These are phyloP conservation scores for Bombycilla garrulus DNA, from an alignment of 2,113 vertebrate genomes.

Conservation along the genomic window DNA sequence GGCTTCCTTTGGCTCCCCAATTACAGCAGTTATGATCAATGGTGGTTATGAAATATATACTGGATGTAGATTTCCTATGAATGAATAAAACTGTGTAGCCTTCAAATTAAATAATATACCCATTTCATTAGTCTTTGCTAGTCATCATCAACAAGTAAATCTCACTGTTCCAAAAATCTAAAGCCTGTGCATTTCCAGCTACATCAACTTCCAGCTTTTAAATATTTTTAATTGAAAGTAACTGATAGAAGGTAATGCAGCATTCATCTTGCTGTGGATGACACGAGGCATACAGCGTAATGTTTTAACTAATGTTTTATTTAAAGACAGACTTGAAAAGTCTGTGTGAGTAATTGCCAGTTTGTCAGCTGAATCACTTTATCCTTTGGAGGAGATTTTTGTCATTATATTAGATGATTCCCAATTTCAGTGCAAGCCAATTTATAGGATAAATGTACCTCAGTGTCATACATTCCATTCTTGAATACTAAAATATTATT, in stretches of 20 bases:
- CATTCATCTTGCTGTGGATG: slow-evolving; percentile 56
- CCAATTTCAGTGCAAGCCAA: slow-evolving; percentile 29
- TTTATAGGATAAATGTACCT: slow-evolving; percentile 46
- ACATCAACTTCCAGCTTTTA: background rate
- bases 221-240: slow-evolving; percentile 56
- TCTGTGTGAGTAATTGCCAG: slow-evolving; percentile 70
- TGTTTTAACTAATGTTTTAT: slow-evolving; percentile 70
- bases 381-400: slow-evolving; percentile 63
- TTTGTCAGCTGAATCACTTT: slow-evolving; percentile 72
- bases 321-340: slow-evolving; percentile 67
- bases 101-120: background rate
- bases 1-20: background rate
- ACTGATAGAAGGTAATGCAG: slow-evolving; percentile 39
- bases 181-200: slow-evolving; percentile 7
- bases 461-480: slow-evolving; percentile 26
- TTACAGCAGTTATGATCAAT: background rate
- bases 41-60: background rate
- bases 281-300: slow-evolving; percentile 17
- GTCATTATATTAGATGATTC: slow-evolving; percentile 69
- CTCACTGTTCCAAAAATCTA: background rate
- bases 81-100: background rate
- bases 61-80: background rate
- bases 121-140: background rate
- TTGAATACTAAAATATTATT: slow-evolving; percentile 36
- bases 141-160: background rate